A percentile compares a stretch with the other conserved stretches of the same genome.
Evolutionary conservation across 2,888 invertebrate genomes (phyloP).

Genomic region (Balanococcus diminutus): DNA sequence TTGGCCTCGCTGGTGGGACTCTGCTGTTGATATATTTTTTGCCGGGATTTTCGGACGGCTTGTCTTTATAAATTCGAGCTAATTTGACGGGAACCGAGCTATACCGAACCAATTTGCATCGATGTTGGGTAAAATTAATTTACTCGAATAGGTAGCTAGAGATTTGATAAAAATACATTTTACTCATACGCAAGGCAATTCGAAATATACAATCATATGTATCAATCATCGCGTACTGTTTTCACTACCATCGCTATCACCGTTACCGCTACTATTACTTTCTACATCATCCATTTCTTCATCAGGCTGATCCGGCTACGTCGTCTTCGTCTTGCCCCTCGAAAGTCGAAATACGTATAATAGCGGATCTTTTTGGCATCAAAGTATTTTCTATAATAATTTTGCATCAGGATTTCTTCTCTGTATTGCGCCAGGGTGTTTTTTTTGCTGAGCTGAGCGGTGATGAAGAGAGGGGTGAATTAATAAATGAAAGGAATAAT

Average conservation of each 20-base stretch:
- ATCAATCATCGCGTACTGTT: too few relatives aligned
- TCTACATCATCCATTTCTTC: too few relatives aligned
- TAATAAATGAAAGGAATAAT: slow-evolving; percentile 14
- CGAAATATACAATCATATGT: too few relatives aligned
- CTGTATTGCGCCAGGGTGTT: background rate
- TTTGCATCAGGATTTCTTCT: background rate
- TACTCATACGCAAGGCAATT: too few relatives aligned
- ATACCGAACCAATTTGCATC: background rate
- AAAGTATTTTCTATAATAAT: slow-evolving; percentile 11
- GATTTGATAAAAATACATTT: too few relatives aligned
- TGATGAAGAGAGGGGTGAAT: background rate
- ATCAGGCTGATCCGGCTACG: too few relatives aligned
- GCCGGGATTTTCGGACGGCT: background rate
- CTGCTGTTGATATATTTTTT: background rate
- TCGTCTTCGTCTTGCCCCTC: background rate
- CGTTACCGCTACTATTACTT: too few relatives aligned
- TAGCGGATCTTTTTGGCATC: background rate
- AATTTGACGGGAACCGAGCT: background rate
- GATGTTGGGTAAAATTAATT: slow-evolving; percentile 7
- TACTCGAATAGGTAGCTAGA: too few relatives aligned
- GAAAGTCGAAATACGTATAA: too few relatives aligned
- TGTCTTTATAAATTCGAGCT: background rate
- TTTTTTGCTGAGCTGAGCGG: background rate
- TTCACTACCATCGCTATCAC: too few relatives aligned
- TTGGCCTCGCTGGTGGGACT: too few relatives aligned